These are phyloP conservation scores for Rhadina sibilatrix DNA, from an alignment of 2,113 vertebrate genomes.

Conservation along the genomic window DNA sequence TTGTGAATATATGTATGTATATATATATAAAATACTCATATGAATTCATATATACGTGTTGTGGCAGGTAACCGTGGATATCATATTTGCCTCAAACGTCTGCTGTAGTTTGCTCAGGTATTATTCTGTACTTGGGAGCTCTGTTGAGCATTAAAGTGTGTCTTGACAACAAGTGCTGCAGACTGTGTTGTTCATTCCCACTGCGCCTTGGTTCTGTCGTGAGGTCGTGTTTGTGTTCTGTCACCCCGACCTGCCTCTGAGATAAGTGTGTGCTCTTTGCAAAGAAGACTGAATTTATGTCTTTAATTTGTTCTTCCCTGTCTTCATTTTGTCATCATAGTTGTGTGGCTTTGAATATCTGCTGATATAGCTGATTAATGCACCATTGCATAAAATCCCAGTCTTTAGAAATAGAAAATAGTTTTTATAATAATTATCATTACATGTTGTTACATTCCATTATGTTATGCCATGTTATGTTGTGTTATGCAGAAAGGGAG, in stretches of 20 bases:
- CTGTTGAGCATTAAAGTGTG: background rate
- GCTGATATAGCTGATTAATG: background rate
- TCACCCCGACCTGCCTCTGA: background rate
- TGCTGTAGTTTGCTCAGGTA: background rate
- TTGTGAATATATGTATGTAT: background rate
- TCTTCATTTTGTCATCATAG: background rate
- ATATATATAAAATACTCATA: background rate
- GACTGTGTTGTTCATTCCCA: background rate
- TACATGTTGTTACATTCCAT: background rate
- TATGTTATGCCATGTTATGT: background rate
- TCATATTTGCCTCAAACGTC: background rate
- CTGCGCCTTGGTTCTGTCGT: accelerated
- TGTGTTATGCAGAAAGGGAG: background rate
- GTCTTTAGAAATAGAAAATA: background rate
- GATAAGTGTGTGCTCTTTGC: background rate
- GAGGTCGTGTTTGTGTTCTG: background rate
- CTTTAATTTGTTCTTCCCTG: background rate
- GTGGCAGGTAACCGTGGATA: accelerated
- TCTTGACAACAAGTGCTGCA: background rate
- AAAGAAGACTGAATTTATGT: background rate
- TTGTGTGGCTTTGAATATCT: background rate
- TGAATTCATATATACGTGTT: background rate
- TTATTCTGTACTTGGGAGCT: background rate
- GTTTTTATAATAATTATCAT: background rate
- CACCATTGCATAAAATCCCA: background rate